A percentile compares a stretch with the other conserved stretches of the same genome.
phyloP scores from a whole-genome alignment of 2,113 vertebrate genomes.

The Vicugna pacos region DNA sequence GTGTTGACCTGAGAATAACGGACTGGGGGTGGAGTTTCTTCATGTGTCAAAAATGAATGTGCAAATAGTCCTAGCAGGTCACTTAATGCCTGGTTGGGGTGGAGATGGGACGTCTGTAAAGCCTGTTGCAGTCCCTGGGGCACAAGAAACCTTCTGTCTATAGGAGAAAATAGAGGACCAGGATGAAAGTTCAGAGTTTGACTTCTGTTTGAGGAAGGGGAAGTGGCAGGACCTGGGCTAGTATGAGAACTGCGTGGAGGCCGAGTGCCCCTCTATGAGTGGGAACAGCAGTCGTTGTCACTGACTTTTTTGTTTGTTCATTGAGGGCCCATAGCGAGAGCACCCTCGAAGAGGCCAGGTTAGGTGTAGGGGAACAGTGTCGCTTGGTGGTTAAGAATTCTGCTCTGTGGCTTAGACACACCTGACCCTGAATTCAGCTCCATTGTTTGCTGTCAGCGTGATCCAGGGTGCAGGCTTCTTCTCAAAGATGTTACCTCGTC shows the following conservation, averaged over 20 bases:
- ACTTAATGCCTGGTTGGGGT: not conserved
- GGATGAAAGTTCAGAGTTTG: not conserved
- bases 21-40: not conserved
- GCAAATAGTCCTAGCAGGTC: not conserved
- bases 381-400: not conserved
- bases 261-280: not conserved
- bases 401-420: not conserved
- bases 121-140: not conserved
- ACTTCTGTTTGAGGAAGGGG: not conserved
- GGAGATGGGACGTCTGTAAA: not conserved
- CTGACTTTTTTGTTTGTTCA: not conserved
- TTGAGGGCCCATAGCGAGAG: not conserved
- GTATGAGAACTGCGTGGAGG: not conserved
- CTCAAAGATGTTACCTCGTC: not conserved
- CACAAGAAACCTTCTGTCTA: not conserved
- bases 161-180: not conserved
- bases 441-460: not conserved
- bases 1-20: slow-evolving; percentile 12
- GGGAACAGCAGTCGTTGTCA: not conserved
- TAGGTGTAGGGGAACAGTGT: not conserved
- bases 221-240: not conserved
- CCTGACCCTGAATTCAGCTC: not conserved
- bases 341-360: not conserved
- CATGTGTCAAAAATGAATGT: not conserved
- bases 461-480: not conserved